These are phyloP conservation scores for Aleadryas rufinucha DNA, from an alignment of 2,113 vertebrate genomes.

Conservation along the genomic window DNA sequence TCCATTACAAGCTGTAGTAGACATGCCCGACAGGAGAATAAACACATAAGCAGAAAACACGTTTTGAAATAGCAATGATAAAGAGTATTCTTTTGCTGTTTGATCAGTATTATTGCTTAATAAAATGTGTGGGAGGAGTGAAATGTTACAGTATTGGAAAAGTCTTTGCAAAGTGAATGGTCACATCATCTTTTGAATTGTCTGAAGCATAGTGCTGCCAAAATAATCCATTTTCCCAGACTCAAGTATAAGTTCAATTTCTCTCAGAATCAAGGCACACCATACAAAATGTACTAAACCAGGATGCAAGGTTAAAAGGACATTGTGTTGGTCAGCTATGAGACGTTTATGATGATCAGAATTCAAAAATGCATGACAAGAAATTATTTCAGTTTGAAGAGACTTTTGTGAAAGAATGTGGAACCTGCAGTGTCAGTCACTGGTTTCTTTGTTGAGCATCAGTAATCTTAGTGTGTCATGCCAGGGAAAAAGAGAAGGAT, in stretches of 20 bases:
- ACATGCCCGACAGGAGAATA: not conserved
- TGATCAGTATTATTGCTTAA: not conserved
- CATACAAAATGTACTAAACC: not conserved
- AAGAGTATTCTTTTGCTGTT: not conserved
- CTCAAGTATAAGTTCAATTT: not conserved
- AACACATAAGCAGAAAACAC: not conserved
- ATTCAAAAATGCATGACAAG: not conserved
- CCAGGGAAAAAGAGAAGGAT: not conserved
- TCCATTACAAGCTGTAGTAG: not conserved
- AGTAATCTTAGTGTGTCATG: not conserved
- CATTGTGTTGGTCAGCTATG: not conserved
- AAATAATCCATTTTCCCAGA: not conserved
- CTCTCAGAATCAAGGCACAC: not conserved
- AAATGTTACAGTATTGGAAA: not conserved
- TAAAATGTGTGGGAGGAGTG: not conserved
- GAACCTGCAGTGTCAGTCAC: not conserved
- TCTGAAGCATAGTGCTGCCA: not conserved
- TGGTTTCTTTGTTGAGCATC: not conserved
- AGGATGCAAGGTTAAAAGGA: not conserved
- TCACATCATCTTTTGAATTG: not conserved
- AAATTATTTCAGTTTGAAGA: not conserved
- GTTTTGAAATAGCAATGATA: not conserved
- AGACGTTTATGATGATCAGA: not conserved
- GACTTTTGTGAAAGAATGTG: not conserved
- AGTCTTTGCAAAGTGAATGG: not conserved